Percentiles rank a stretch among this genome's conserved stretches.
phyloP scores from a whole-genome alignment of 2,888 invertebrate genomes.

The Toxonevra muliebris region DNA sequence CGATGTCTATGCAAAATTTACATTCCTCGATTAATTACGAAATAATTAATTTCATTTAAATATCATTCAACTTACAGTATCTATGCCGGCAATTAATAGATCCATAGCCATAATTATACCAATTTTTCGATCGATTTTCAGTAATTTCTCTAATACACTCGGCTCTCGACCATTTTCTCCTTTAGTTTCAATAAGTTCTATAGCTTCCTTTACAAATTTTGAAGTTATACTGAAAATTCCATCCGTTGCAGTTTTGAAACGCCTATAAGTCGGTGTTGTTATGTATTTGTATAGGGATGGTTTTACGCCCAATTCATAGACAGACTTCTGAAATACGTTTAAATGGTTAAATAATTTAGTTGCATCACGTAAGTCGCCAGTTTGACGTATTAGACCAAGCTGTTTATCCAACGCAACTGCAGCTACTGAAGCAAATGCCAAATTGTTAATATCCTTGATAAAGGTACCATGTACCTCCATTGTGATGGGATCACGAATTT shows the following conservation, averaged over 20 bases:
- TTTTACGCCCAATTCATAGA: slow-evolving; percentile 52
- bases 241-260: slow-evolving; percentile 54
- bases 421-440: slow-evolving; percentile 69
- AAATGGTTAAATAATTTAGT: slow-evolving; percentile 42
- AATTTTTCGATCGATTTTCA: slow-evolving; percentile 71
- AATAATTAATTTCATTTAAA: too few relatives aligned
- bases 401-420: slow-evolving; percentile 63
- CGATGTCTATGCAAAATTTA: slow-evolving; percentile 48
- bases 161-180: slow-evolving; percentile 35
- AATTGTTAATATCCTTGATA: slow-evolving; percentile 66
- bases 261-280: slow-evolving; percentile 52
- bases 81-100: slow-evolving; percentile 77
- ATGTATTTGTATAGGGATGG: slow-evolving; percentile 59
- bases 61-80: slow-evolving; percentile 70
- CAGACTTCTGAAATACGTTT: slow-evolving; percentile 35
- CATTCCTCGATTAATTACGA: too few relatives aligned
- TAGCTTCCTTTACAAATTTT: slow-evolving; percentile 62
- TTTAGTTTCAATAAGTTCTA: slow-evolving; percentile 44
- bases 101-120: slow-evolving; percentile 77
- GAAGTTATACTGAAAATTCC: slow-evolving; percentile 53
- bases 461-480: slow-evolving; percentile 65
- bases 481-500: slow-evolving; percentile 50
- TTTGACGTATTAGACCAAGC: slow-evolving; percentile 49
- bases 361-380: slow-evolving; percentile 35
- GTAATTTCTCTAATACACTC: slow-evolving; percentile 73